Conservation (phyloP, 2,888 invertebrate genomes). For the Stratiomys singularior region DNA sequence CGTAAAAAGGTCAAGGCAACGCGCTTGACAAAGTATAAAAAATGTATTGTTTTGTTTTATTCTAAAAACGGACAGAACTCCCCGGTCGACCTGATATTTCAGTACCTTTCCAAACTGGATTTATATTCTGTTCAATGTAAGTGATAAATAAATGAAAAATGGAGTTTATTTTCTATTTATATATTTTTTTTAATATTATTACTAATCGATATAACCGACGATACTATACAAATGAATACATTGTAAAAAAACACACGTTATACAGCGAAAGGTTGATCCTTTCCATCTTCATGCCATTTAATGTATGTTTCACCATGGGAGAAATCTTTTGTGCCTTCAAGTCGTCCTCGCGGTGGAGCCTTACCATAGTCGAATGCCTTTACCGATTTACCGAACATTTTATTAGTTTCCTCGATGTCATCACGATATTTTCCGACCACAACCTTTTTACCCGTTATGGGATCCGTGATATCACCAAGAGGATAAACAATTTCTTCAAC, state of each 20-base stretch:
- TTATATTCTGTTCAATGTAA: too few relatives aligned
- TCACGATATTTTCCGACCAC: constrained; percentile 79
- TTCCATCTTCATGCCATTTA: constrained; percentile 81
- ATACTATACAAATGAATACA: not conserved
- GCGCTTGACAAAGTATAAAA: too few relatives aligned
- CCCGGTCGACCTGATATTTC: too few relatives aligned
- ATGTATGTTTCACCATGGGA: constrained; percentile 80
- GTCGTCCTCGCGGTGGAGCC: constrained; percentile 82
- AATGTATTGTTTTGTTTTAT: too few relatives aligned
- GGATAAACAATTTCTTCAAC: constrained; percentile 83
- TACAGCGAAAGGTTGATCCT: constrained; percentile 77
- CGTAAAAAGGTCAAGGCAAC: too few relatives aligned
- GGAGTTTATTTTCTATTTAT: not conserved
- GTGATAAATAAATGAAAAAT: too few relatives aligned
- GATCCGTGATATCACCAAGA: constrained; percentile 86
- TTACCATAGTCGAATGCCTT: constrained; percentile 79
- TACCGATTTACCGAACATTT: constrained; percentile 76
- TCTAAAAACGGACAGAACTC: too few relatives aligned
- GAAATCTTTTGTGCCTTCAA: constrained; percentile 84
- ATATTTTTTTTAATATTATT: constrained; percentile 10
- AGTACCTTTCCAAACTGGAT: too few relatives aligned
- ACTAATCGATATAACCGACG: constrained; percentile 2
- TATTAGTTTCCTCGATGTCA: constrained; percentile 73
- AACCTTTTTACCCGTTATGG: constrained; percentile 83
- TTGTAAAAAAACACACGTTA: constrained; percentile 59